Base-by-base conservation (phyloP, 1,140 invertebrate species). In the Bicyclus anynana region DNA sequence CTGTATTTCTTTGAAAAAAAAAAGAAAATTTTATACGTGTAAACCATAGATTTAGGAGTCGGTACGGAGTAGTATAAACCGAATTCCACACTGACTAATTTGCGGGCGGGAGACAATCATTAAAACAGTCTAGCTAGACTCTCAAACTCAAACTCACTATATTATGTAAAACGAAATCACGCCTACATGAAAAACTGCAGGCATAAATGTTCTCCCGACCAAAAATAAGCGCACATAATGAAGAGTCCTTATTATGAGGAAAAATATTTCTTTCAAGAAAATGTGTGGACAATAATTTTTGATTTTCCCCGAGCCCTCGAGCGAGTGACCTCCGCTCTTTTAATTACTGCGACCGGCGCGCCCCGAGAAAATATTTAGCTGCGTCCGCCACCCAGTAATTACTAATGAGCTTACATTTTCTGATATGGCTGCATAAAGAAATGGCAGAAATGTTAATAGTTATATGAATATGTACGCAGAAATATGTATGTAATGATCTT, bases 291-390 rank as follows among this genome's bases (percentile, higher is more conserved):
- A 83, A 83, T 75, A 77, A 79, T 75, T 80, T 82, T 80, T 76
- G 77, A 82, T 80, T 79, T 80, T 68, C 68, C 72, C 67, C 65
- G n/a, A 63, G 69, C 67, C 56, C 67, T 72, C 64, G 59, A 67
- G 65, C 53, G 35, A 50, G 42, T 59, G 67, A 67, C 67, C 69
- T 76, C 74, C 73, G 74, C 76, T 75, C 77, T 81, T 83, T 83
- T 84, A 84, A 84, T 83, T 83, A 81, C 77, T 77, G 72, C 72
- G 65, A 67, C 66, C 61, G 70, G 64, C 65, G 67, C 57, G 77
- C 59, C 68, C 72, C 71, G 75, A 79, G 77, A 77, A 83, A 82
- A 82, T 84, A 82, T 82, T 84, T 84, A 82, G 75, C 69, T 68
- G 69, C 79, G 80, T 81, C 81, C 76, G 69, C 65, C 52, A 57